Conservation (phyloP, 2,113 vertebrate genomes). For the Silurus meridionalis region DNA sequence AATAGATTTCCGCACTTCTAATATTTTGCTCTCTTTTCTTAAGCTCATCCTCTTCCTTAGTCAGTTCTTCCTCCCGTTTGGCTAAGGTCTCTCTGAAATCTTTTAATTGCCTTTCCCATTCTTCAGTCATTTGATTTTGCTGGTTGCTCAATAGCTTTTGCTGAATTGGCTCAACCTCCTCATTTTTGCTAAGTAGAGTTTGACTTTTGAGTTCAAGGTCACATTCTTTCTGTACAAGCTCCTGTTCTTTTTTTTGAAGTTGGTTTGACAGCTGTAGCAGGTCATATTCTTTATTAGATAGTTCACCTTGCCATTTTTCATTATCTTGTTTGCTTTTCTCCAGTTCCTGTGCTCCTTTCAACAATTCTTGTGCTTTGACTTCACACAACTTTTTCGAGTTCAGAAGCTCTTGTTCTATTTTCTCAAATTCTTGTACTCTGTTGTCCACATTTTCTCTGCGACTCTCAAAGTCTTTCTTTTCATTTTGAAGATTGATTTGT, state of each 20-base stretch:
- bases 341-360: conserved; percentile 29
- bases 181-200: conserved; percentile 10
- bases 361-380: conserved; percentile 24
- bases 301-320: conserved; percentile 40
- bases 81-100: conserved; percentile 13
- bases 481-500: conserved; percentile 44
- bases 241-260: conserved; percentile 34
- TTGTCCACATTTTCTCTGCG: conserved; percentile 25
- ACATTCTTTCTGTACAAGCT: conserved; percentile 11
- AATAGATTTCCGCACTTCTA: conserved; percentile 35
- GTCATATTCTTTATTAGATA: conserved; percentile 38
- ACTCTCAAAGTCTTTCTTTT: conserved; percentile 23
- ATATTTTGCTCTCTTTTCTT: conserved; percentile 40
- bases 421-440: conserved; percentile 32
- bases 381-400: conserved; percentile 21
- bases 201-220: conserved; percentile 35
- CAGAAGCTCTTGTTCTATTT: conserved; percentile 28
- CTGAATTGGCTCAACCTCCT: background rate
- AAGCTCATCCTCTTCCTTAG: conserved; percentile 34
- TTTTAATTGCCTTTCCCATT: conserved; percentile 19
- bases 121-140: background rate
- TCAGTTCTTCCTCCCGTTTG: conserved; percentile 36
- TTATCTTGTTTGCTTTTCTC: conserved; percentile 31
- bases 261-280: conserved; percentile 26
- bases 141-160: background rate